phyloP scores from a whole-genome alignment of 1,140 invertebrate genomes.

The Drosophila albomicans region DNA sequence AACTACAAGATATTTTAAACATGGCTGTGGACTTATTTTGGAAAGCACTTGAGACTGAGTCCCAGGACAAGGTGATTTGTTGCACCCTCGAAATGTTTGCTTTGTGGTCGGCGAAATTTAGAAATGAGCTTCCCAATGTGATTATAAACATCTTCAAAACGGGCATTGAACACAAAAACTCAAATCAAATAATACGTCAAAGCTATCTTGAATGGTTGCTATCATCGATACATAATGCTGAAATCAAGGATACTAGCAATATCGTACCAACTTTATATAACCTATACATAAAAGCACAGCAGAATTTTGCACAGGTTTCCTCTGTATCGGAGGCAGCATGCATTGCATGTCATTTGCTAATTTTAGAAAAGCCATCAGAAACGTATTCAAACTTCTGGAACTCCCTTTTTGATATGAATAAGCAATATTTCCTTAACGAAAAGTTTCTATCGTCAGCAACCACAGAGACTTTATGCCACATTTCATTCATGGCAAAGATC shows the following conservation, averaged over 20 bases:
- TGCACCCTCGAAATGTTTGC: constrained; percentile 92
- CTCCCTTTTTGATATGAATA: constrained; percentile 89
- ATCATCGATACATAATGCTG: constrained; percentile 86
- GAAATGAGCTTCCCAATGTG: constrained; percentile 88
- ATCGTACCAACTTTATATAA: constrained; percentile 86
- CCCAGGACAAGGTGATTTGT: constrained; percentile 95
- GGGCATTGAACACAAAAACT: constrained; percentile 91
- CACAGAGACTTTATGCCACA: constrained; percentile 89
- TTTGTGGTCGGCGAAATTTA: constrained; percentile 91
- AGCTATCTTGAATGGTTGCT: constrained; percentile 92
- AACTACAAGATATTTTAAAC: constrained; percentile 87
- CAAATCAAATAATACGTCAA: constrained; percentile 91
- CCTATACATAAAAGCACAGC: constrained; percentile 89
- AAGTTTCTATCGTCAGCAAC: constrained; percentile 90
- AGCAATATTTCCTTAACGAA: constrained; percentile 93
- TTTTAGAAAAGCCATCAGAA: constrained; percentile 85
- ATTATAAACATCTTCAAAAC: constrained; percentile 92
- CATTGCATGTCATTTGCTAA: constrained; percentile 90
- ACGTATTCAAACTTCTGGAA: constrained; percentile 88
- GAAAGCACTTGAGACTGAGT: constrained; percentile 94
- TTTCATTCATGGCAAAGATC: constrained; percentile 88
- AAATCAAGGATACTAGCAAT: constrained; percentile 34
- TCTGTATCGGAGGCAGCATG: constrained; percentile 92
- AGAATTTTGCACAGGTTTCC: constrained; percentile 87
- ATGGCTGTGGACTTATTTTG: constrained; percentile 89